A percentile compares a stretch with the other conserved stretches of the same genome.
Evolutionary conservation across 2,888 invertebrate species (phyloP).

Genomic region (Lottia scabra): DNA sequence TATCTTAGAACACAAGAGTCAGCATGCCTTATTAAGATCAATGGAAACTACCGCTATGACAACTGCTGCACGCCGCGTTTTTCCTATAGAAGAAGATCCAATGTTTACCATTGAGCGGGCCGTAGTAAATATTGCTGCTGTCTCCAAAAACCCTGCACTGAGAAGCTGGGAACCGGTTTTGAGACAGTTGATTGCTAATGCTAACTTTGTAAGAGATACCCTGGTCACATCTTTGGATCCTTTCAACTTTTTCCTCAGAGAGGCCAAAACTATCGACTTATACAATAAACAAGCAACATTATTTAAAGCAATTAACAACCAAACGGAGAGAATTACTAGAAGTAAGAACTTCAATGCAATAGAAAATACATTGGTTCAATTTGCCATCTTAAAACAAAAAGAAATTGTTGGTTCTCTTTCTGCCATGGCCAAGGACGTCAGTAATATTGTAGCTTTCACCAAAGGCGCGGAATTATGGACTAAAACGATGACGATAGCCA

Average conservation of each 20-base stretch:
- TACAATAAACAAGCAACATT: not conserved
- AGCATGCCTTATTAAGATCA: not conserved
- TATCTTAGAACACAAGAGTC: slow-evolving; percentile 11
- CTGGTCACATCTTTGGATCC: not conserved
- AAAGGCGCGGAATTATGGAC: not conserved
- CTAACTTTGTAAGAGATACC: not conserved
- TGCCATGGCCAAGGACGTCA: not conserved
- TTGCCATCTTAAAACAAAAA: not conserved
- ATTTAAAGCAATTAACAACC: not conserved
- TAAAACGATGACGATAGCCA: not conserved
- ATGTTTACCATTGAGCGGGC: not conserved
- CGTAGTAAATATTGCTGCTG: not conserved
- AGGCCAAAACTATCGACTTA: not conserved
- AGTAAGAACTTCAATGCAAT: not conserved
- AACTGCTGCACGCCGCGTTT: not conserved
- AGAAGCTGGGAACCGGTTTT: not conserved
- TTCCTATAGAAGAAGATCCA: not conserved
- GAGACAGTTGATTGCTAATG: not conserved
- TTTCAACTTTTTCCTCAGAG: not conserved
- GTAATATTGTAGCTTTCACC: not conserved
- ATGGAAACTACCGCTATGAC: slow-evolving; percentile 12
- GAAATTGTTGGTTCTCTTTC: not conserved
- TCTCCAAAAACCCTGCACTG: not conserved
- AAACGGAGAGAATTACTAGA: not conserved
- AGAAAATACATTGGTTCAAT: not conserved